phyloP scores from a whole-genome alignment of 1,140 invertebrate genomes.

The Antheraea pernyi region DNA sequence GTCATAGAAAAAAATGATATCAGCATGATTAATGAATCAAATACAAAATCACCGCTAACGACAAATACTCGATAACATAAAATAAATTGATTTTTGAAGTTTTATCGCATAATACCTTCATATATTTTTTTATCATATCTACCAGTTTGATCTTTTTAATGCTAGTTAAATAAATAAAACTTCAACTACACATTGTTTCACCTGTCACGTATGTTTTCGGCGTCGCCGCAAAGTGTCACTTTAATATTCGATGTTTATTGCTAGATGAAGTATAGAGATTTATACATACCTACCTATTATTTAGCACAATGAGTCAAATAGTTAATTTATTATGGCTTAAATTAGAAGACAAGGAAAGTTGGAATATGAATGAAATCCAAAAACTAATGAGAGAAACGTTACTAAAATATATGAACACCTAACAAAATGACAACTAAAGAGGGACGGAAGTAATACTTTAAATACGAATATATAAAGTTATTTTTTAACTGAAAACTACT shows the following conservation, averaged over 20 bases:
- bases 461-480: no score
- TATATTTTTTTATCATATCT: constrained; percentile 51
- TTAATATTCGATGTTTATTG: not conserved
- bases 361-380: no score
- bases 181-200: not conserved
- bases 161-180: constrained; percentile 8
- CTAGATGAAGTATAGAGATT: no score
- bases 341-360: no score
- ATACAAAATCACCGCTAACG: constrained; percentile 56
- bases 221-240: not conserved
- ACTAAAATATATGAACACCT: no score
- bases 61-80: constrained; percentile 40
- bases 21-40: constrained; percentile 39
- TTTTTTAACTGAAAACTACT: no score
- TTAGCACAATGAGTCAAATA: no score
- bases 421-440: no score
- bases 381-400: no score
- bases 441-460: no score
- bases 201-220: not conserved
- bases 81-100: constrained; percentile 44
- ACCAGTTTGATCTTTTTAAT: constrained; percentile 31
- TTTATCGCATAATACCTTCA: constrained; percentile 46
- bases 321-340: no score
- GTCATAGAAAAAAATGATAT: constrained; percentile 10
- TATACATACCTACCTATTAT: no score